Conservation (phyloP, 1,140 invertebrate genomes). For the Euwallacea fornicatus region DNA sequence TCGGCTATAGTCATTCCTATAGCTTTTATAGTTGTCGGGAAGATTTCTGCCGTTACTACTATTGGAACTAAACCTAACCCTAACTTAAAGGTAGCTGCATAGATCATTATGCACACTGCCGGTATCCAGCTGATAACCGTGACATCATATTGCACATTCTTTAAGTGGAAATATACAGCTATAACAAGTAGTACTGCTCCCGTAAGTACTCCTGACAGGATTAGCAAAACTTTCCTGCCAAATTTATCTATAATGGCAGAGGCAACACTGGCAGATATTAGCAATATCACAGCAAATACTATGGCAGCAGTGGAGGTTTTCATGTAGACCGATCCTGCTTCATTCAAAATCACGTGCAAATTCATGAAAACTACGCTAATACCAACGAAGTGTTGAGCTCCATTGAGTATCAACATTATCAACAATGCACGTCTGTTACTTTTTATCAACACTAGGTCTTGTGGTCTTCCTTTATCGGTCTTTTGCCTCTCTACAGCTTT, state of each 20-base stretch:
- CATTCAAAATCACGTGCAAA: slow-evolving; percentile 55
- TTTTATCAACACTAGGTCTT: slow-evolving; percentile 42
- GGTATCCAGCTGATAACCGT: slow-evolving; percentile 42
- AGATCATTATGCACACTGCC: slow-evolving; percentile 41
- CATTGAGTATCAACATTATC: slow-evolving; percentile 45
- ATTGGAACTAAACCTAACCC: slow-evolving; percentile 64
- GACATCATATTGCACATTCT: slow-evolving; percentile 32
- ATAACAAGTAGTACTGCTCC: slow-evolving; percentile 33
- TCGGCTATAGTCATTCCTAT: slow-evolving; percentile 48
- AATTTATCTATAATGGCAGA: slow-evolving; percentile 52
- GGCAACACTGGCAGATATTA: slow-evolving; percentile 45
- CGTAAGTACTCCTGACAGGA: slow-evolving; percentile 41
- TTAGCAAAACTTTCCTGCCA: slow-evolving; percentile 55
- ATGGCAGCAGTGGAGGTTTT: slow-evolving; percentile 48
- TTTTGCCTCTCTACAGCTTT: slow-evolving; percentile 41
- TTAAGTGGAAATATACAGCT: slow-evolving; percentile 46
- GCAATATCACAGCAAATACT: slow-evolving; percentile 52
- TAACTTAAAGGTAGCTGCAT: slow-evolving; percentile 42
- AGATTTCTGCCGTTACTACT: slow-evolving; percentile 69
- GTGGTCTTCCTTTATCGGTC: slow-evolving; percentile 38
- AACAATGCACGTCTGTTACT: slow-evolving; percentile 46
- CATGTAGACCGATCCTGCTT: slow-evolving; percentile 50
- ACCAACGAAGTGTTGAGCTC: slow-evolving; percentile 42
- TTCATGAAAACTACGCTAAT: slow-evolving; percentile 60
- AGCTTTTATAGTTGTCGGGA: slow-evolving; percentile 63